phyloP scores from a whole-genome alignment of 2,888 invertebrate species.

The Neoitamus cyanurus region DNA sequence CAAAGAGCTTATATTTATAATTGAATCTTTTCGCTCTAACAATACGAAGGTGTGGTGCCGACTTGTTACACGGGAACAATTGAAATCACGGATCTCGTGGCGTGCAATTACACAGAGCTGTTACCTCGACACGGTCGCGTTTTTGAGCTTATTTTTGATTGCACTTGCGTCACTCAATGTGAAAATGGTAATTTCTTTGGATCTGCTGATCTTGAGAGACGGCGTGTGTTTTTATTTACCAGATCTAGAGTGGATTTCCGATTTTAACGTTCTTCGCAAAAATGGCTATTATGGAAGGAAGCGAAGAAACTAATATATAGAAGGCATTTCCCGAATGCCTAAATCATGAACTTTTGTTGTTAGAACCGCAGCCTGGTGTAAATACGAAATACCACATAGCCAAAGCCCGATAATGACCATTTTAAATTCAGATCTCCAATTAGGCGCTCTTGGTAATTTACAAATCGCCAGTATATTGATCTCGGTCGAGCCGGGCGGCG shows the following conservation, averaged over 20 bases:
- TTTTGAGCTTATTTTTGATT: not conserved
- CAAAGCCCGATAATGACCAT: not conserved
- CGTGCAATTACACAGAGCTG: conserved; percentile 29
- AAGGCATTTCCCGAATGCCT: too few species aligned
- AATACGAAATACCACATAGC: not conserved
- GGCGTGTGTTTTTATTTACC: too few species aligned
- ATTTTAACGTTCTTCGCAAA: too few species aligned
- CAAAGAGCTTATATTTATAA: too few species aligned
- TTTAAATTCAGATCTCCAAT: not conserved
- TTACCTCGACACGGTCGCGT: conserved; percentile 33
- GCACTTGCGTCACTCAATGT: conserved; percentile 31
- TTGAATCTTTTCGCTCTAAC: too few species aligned
- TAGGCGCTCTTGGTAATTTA: not conserved
- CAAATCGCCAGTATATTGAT: not conserved
- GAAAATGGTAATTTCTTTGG: not conserved
- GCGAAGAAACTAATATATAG: too few species aligned
- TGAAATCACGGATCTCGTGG: conserved; percentile 20
- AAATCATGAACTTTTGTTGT: not conserved
- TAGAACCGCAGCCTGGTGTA: not conserved
- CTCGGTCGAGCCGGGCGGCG: not conserved
- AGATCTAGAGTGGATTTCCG: too few species aligned
- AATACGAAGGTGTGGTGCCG: conserved; percentile 28
- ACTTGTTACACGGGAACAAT: conserved; percentile 25
- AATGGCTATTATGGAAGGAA: too few species aligned
- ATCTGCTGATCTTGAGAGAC: not conserved